Evolutionary conservation across 2,797 vertebrate genomes (phyloP), one percentile per base, ranked within the genome.

Genomic region (Brotula barbata): DNA sequence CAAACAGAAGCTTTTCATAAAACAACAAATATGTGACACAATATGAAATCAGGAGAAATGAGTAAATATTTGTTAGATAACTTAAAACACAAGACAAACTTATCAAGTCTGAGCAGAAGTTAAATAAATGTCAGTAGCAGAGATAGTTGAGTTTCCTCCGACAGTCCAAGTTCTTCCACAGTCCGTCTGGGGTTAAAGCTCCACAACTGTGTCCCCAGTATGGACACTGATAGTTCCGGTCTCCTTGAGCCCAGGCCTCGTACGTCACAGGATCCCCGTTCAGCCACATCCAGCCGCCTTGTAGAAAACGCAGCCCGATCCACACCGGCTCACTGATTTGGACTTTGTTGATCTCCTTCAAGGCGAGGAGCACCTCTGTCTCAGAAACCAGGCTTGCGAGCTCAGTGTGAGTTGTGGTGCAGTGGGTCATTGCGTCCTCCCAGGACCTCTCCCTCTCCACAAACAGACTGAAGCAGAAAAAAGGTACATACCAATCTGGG

Each of bases 251-350:
- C 77, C 64, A 81, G 45, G 5, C 57, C 10, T 52, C 0, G 3
- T 68, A 73, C 10, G 1, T 13, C 46, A 81, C 8, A 20, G 23
- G 41, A 33, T 67, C 53, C 0, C 50, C 7, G 16, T 57, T 59
- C 48, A 79, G 48, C 89, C 87, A 90, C 57, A 70, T 7, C 87
- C 88, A 88, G 3, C 5, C 1, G 43, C 71, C 64, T 10, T 1
- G 69, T 5, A 86, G 52, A 66, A 62, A 86, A 20, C 64, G 52
- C 64, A 88, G 66, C 2, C 86, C 80, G 0, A 76, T 83, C 87
- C 87, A 88, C 37, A 81, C 64, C 7, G 1, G 6, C 9, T 76
- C 23, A 1, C 48, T 41, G 33, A 53, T 16, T 20, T 15, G 0
- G 1, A 17, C 0, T 0, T 14, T 0, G 6, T 43, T 5, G 44